Percentiles rank a stretch among this genome's conserved stretches.
Evolutionary conservation across 1,140 invertebrate genomes (phyloP).

Genomic region (Trachymyrmex cornetzi): DNA sequence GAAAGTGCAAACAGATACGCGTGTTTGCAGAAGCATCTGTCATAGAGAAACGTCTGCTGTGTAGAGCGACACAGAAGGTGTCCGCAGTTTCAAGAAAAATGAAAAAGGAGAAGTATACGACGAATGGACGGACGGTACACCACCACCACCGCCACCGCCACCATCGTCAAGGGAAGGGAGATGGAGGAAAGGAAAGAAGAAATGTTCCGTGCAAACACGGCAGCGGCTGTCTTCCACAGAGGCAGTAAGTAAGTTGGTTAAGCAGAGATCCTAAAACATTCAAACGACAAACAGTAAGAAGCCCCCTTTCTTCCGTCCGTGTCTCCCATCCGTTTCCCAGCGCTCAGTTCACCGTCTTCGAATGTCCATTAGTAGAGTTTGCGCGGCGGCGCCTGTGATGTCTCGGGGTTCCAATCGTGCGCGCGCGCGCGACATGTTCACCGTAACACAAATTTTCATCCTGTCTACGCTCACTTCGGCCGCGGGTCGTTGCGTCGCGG

Average conservation of each 20-base stretch:
- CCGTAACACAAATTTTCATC: slow-evolving; percentile 54
- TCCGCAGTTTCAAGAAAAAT: slow-evolving; percentile 65
- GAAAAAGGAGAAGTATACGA: slow-evolving; percentile 14
- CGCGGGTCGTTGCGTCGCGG: slow-evolving; percentile 4
- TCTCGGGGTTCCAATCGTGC: slow-evolving; percentile 72
- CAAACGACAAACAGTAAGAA: slow-evolving; percentile 85
- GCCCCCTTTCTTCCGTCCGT: slow-evolving; percentile 68
- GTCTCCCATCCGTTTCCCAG: slow-evolving; percentile 43
- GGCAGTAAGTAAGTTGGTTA: slow-evolving; percentile 86
- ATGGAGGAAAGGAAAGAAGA: slow-evolving; percentile 41
- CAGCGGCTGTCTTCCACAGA: slow-evolving; percentile 80
- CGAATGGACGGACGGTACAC: not conserved
- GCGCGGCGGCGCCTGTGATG: slow-evolving; percentile 86
- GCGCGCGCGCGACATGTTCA: slow-evolving; percentile 63
- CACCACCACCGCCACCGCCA: not conserved
- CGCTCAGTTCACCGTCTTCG: slow-evolving; percentile 62
- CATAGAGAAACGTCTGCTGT: slow-evolving; percentile 51
- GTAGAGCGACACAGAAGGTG: slow-evolving; percentile 72
- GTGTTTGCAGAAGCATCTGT: slow-evolving; percentile 72
- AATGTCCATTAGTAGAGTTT: slow-evolving; percentile 86
- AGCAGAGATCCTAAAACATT: slow-evolving; percentile 86
- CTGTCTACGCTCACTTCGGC: slow-evolving; percentile 17
- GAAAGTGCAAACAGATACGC: slow-evolving; percentile 66
- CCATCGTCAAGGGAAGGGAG: not conserved
- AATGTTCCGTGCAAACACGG: slow-evolving; percentile 70